Conservation (phyloP, 2,888 invertebrate species). For the Ennomos quercinarius region DNA sequence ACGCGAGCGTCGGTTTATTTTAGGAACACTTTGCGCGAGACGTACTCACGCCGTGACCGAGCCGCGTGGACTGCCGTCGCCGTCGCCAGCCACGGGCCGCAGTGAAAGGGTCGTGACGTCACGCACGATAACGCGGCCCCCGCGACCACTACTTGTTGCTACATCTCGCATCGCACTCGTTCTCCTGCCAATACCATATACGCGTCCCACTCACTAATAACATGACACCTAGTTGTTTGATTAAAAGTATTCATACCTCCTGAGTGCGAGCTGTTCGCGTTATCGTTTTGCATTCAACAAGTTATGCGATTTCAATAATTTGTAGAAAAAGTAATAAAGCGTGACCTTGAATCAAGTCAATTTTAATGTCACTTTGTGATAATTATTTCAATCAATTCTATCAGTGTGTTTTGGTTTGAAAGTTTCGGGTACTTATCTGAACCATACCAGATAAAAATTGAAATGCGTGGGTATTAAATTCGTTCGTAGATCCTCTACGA, state of each 20-base stretch:
- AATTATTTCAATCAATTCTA: constrained; percentile 21
- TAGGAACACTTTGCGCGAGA: constrained; percentile 74
- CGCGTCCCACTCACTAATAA: constrained; percentile 67
- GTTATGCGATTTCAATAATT: constrained; percentile 45
- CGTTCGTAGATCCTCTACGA: constrained; percentile 39
- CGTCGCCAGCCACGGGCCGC: constrained; percentile 54
- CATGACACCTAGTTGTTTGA: constrained; percentile 61
- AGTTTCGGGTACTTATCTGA: too few relatives aligned
- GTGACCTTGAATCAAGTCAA: constrained; percentile 32
- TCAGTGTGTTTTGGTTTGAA: not conserved
- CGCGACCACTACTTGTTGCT: constrained; percentile 75
- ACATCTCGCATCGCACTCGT: constrained; percentile 61
- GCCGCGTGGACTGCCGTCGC: constrained; percentile 79
- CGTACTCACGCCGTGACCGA: constrained; percentile 80
- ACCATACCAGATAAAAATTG: too few relatives aligned
- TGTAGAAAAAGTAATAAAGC: constrained; percentile 36
- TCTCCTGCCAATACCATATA: constrained; percentile 50
- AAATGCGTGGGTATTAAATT: too few relatives aligned
- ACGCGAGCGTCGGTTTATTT: constrained; percentile 68
- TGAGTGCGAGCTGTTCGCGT: constrained; percentile 49
- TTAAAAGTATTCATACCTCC: constrained; percentile 56
- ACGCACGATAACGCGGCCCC: constrained; percentile 75
- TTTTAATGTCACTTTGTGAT: constrained; percentile 34
- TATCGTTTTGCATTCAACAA: constrained; percentile 54
- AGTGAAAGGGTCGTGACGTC: constrained; percentile 87